Evolutionary conservation across 2,113 vertebrate genomes (phyloP), one percentile per base, ranked within the genome.

Genomic region (Podocnemis expansa): DNA sequence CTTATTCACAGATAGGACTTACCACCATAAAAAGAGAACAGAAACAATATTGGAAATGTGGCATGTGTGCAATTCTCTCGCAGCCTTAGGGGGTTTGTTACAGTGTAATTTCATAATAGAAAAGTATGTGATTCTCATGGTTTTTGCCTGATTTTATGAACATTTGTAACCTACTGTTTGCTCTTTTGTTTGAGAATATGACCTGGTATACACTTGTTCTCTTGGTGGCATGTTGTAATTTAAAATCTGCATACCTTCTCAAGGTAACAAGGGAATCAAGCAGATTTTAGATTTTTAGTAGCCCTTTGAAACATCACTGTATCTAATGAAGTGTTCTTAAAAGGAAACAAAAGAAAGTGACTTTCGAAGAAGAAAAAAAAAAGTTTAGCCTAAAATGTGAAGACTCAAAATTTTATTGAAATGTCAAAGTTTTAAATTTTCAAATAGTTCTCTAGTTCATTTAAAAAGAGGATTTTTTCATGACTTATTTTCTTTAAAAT

Each of bases 1-100:
- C 16, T 93, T 78, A 78, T 81, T 79, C 63, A 22, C n/a, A 79
- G 49, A 31, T n/a, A 90, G 52, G 63, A 85, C 87, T 91, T 91
- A 87, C 87, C 80, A 92, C 80, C 52, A 91, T 91, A 52, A 93
- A 92, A 73, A 16, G 31, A 45, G 8, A 52, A 85, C 91, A 87
- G 80, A 67, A 92, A 63, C 54, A 70, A 76, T 31, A 12, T 0
- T 54, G 5, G 24, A 27, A 27, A 43, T 82, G 11, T 34, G 85
- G 58, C 60, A 31, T 21, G 25, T 27, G 45, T 45, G 41, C 41
- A 76, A 25, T 76, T 76, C 38, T 76, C 24, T 38, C 19, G 19
- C 63, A 34, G 10, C 17, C n/a, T 70, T n/a, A 22, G n/a, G 19
- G n/a, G n/a, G 19, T 38, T 76, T 76, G 13, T 76, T 76, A 76